Percentiles rank a stretch among this genome's conserved stretches.
Evolutionary conservation across 1,140 invertebrate species (phyloP).

Genomic region (Zaprionus vittiger): DNA sequence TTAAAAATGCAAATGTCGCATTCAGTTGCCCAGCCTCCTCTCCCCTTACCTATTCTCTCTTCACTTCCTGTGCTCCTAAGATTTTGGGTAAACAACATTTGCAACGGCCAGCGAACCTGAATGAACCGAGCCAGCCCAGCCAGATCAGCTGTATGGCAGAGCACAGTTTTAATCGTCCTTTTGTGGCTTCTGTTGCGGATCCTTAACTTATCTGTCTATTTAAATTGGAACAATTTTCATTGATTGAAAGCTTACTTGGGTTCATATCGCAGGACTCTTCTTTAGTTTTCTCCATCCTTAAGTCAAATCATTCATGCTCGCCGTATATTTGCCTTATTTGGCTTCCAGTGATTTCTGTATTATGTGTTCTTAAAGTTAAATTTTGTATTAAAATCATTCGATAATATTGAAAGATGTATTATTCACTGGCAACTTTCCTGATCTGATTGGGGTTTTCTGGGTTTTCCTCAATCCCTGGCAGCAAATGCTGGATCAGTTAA

Average conservation of each 20-base stretch:
- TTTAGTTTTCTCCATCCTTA: too few relatives aligned
- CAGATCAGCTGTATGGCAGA: constrained; percentile 16
- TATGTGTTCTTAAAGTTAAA: too few relatives aligned
- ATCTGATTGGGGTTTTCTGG: too few relatives aligned
- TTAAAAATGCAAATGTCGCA: constrained; percentile 84
- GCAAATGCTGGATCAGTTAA: too few relatives aligned
- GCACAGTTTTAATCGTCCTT: constrained; percentile 9
- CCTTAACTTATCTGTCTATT: neutral
- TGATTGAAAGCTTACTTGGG: neutral
- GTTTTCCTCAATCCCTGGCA: too few relatives aligned
- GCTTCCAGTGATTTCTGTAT: too few relatives aligned
- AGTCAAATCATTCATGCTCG: too few relatives aligned
- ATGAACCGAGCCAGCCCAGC: constrained; percentile 21
- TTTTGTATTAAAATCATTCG: too few relatives aligned
- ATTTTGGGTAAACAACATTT: constrained; percentile 75
- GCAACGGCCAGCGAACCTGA: constrained; percentile 38
- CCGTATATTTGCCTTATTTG: too few relatives aligned
- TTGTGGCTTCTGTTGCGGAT: neutral
- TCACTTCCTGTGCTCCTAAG: constrained; percentile 71
- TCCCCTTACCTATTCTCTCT: constrained; percentile 22
- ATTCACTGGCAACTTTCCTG: too few relatives aligned
- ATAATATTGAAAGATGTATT: too few relatives aligned
- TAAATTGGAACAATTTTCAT: neutral
- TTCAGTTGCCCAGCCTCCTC: constrained; percentile 50
- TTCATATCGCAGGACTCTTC: too few relatives aligned